Evolutionary conservation across 2,888 invertebrate species (phyloP), one percentile per base, ranked within the genome.

Genomic region (Clunio marinus): DNA sequence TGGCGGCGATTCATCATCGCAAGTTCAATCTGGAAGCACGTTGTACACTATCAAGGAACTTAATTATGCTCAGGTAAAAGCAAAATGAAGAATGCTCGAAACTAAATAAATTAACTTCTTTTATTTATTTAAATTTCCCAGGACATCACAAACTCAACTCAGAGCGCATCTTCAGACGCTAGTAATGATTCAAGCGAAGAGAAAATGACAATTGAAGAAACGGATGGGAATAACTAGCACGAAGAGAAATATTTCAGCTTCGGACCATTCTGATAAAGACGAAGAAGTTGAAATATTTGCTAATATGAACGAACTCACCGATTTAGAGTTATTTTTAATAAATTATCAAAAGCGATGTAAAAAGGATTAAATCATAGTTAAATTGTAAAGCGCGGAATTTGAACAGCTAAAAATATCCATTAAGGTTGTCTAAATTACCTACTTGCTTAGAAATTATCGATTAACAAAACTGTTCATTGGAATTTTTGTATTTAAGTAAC

Each of bases 141-240:
- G 68, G 68, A 68, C 17, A 68, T 68, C 5, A 58, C 68, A 25
- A 68, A 57, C 20, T 68, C 68, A 37, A 57, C 57, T 2, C 68
- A 68, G 58, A 58, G 58, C 32, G 68, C 68, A 20, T 68, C 68
- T 17, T 68, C 68, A 15, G 68, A 68, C 22, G 35, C 32, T 4
- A 68, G 68, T n/a, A 68, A 68, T 28, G 68, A 68, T 25, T 58
- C 58, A 17, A 68, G 68, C 41, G 68, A 68, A 57, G 68, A 68
- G 20, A 68, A 68, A 41, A 68, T 68, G 68, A 68, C 58, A 10
- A 68, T 68, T 20, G 68, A 66, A 55, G 66, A 66, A 55, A 27
- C 15, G 4, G 66, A 66, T 13, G 27, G 20, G 20, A 25, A 25
- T n/a, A 66, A 66, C 66, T 66, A 66, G 66, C 66, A 66, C 22